Evolutionary conservation across 2,797 vertebrate species (phyloP).

Genomic region (Xiphophorus birchmanni): DNA sequence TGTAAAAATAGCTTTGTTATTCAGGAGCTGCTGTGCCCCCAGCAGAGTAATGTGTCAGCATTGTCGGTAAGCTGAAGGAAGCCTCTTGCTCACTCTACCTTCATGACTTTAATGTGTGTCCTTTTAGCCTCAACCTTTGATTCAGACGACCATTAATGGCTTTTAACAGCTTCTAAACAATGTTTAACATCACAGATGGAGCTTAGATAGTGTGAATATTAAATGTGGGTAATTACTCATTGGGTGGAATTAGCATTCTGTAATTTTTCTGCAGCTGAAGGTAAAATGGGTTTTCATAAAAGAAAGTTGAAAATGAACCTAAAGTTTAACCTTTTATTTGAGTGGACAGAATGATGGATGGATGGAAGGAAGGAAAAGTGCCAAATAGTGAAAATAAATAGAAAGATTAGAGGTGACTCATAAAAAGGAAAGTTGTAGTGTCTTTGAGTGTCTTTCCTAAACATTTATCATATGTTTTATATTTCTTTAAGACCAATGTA

Average conservation of each 20-base stretch:
- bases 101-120: slow-evolving; percentile 47
- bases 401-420: neutral
- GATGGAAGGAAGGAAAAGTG: neutral
- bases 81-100: slow-evolving; percentile 31
- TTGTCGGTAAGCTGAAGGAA: slow-evolving; percentile 20
- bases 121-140: slow-evolving; percentile 50
- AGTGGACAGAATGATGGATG: neutral
- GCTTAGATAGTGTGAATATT: slow-evolving; percentile 22
- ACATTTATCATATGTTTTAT: neutral
- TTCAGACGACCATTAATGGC: slow-evolving; percentile 37
- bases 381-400: neutral
- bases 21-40: slow-evolving; percentile 40
- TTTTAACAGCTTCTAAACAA: slow-evolving; percentile 40
- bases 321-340: neutral
- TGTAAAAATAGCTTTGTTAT: slow-evolving; percentile 47
- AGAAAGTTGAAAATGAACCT: neutral
- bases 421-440: neutral
- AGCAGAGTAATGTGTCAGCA: slow-evolving; percentile 45
- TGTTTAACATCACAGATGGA: slow-evolving; percentile 28
- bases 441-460: neutral
- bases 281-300: neutral
- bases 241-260: slow-evolving; percentile 2
- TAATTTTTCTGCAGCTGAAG: neutral
- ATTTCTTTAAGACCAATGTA: neutral
- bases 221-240: neutral